Evolutionary conservation across 2,888 invertebrate genomes (phyloP), one percentile per base, ranked within the genome.

Genomic region (Clivina fossor): DNA sequence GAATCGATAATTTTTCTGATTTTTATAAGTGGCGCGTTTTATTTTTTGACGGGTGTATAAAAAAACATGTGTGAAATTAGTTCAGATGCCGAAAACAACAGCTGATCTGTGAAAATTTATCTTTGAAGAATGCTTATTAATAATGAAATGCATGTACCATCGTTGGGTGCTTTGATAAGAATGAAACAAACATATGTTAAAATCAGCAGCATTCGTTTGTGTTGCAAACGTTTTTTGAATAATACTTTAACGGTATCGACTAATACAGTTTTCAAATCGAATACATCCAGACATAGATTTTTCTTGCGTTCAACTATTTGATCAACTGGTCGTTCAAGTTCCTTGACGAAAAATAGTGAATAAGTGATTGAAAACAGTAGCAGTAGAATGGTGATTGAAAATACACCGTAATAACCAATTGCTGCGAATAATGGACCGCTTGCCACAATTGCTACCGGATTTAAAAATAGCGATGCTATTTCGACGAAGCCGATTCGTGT

Each of bases 231-330:
- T 32, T 30, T 40, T 8, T 24, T 32, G 9, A 50, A 7, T 5
- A 41, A 7, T 18, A 41, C 32, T 19, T 41, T 50, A 19, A 40
- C 28, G 32, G 41, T 50, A 22, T 50, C 50, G 3, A 19, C 9
- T 9, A 50, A 20, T 7, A 50, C 41, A 15, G 19, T 11, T 13
- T 41, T 50, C 3, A 41, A 19, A 24, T 50, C 35, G 11, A 50
- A 50, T 2, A 50, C 28, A 20, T 50, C 50, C 9, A 50, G 9
- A 20, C 50, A 50, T 1, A 41, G 7, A 41, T 50, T 50, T 22
- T 19, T 41, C n/a, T 50, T 24, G 15, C 8, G 19, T 11, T 19
- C 19, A 13, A 26, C 18, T 13, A 41, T 24, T 22, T 3, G 19
- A 7, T 19, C 19, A 13, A 26, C 18, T 11, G 41, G 38, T 16